Conservation (phyloP, 37 sponge, comb jelly and placozoan species). For the Cladorhizidae sp. region DNA sequence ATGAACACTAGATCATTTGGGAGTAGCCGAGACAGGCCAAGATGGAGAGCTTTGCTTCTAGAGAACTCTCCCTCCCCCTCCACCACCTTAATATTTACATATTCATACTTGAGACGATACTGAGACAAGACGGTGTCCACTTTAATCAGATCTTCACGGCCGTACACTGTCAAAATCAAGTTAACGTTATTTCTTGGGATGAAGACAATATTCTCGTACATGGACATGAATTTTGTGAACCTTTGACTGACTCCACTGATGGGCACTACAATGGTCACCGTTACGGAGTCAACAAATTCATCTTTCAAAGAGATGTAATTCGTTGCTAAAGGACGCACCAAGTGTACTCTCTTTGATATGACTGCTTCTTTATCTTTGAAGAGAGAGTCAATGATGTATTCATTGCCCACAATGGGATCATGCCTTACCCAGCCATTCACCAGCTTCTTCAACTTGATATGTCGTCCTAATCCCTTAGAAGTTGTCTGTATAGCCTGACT, state of each 20-base stretch:
- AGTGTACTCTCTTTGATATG: constrained; percentile 35
- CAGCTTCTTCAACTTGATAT: constrained; percentile 45
- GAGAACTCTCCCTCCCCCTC: constrained; percentile 55
- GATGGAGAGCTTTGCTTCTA: constrained; percentile 45
- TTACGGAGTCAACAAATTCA: neutral
- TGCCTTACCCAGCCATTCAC: no score
- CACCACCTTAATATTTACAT: constrained; percentile 23
- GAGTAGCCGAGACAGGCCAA: no score
- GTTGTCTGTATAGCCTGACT: constrained; percentile 16
- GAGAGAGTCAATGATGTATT: constrained; percentile 58
- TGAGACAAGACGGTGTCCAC: no score
- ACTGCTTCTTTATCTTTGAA: constrained; percentile 23
- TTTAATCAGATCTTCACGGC: constrained; percentile 40
- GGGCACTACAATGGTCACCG: constrained; percentile 53
- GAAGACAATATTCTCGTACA: constrained; percentile 50
- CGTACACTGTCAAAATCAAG: constrained; percentile 56
- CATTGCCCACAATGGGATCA: constrained; percentile 33
- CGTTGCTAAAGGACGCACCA: constrained; percentile 49
- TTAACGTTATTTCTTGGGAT: constrained; percentile 12
- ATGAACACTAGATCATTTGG: no score
- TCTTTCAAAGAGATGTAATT: no score
- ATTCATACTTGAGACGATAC: constrained; percentile 29
- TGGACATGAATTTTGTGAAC: no score
- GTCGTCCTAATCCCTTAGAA: constrained; percentile 15
- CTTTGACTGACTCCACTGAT: constrained; percentile 43